Evolutionary conservation across 2,888 invertebrate species (phyloP), one percentile per base, ranked within the genome.

Genomic region (Halocaridina rubra): DNA sequence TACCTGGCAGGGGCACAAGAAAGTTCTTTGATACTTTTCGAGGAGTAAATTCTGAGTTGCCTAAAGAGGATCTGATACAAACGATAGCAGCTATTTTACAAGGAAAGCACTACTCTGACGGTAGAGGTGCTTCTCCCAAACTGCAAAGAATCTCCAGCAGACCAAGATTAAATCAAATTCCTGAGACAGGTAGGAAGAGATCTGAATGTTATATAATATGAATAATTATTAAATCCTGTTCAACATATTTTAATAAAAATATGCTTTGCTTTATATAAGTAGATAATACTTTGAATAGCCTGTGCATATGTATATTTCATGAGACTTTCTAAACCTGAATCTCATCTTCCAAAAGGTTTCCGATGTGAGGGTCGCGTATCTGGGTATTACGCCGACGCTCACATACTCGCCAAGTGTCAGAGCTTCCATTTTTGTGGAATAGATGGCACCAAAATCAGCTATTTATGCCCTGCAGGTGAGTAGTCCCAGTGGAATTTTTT

Each of bases 331-430:
- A 30, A 3, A 22, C 16, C 27, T n/a, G 16, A n/a, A 22, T 27
- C 13, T 10, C 10, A 4, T 27, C 19, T 22, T 22, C 13, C n/a
- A 4, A 0, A 64, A 81, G 81, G 75, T 3, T 81, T 81, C 75
- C 7, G 30, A 32, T 81, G 81, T 30, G 46, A 24, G 13, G 75
- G 81, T 10, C 29, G 33, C 0, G n/a, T 33, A 3, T 30, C 81
- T 10, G 81, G 81, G 0, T 81, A 81, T 67, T 81, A 75, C 76
- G 81, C 81, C 19, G 81, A 81, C 67, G 53, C 81, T 19, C 75
- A 81, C 53, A 46, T 8, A 7, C 32, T 29, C 30, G 59, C 81
- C 67, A 33, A 29, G 27, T 81, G 81, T 30, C 59, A 22, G 29
- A 75, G 33, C 32, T 81, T 81, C 76, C 75, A 75, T 67, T 81